A percentile compares a stretch with the other conserved stretches of the same genome.
phyloP scores from a whole-genome alignment of 2,797 vertebrate species.

The Intellagama lesueurii region DNA sequence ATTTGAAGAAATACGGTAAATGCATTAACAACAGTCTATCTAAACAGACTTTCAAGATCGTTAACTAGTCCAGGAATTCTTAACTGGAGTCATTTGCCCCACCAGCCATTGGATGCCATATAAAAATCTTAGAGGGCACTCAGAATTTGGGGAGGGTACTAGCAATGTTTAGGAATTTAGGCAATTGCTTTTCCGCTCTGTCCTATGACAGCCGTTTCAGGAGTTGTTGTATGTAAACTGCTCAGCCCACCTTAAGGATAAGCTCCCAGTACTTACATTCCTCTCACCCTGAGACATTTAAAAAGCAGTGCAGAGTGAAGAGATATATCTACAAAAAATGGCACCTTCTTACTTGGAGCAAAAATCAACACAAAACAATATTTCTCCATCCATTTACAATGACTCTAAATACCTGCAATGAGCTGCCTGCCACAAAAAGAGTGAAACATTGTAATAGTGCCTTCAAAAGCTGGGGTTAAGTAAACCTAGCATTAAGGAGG shows the following conservation, averaged over 20 bases:
- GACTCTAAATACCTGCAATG: background rate
- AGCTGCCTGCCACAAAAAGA: background rate
- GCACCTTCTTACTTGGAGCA: background rate
- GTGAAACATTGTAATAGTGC: no score
- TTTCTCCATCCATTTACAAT: background rate
- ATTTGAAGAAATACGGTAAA: constrained; percentile 29
- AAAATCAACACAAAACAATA: background rate
- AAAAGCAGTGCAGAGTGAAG: background rate
- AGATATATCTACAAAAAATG: background rate
- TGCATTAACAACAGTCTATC: constrained; percentile 3
- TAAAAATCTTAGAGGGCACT: background rate
- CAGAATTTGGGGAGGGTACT: background rate
- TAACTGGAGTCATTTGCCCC: background rate
- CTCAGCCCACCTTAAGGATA: background rate
- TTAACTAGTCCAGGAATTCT: background rate
- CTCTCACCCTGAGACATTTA: background rate
- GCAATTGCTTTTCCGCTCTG: background rate
- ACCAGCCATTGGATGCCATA: background rate
- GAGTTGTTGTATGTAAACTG: background rate
- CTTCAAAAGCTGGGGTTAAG: background rate
- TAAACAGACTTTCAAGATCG: background rate
- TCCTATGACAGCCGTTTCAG: background rate
- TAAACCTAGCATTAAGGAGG: background rate
- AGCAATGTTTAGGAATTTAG: background rate
- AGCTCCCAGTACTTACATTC: background rate